A percentile compares a stretch with the other conserved stretches of the same genome.
phyloP scores from a whole-genome alignment of 53 echinoderm and acorn worm species.

The Luidia sarsii region DNA sequence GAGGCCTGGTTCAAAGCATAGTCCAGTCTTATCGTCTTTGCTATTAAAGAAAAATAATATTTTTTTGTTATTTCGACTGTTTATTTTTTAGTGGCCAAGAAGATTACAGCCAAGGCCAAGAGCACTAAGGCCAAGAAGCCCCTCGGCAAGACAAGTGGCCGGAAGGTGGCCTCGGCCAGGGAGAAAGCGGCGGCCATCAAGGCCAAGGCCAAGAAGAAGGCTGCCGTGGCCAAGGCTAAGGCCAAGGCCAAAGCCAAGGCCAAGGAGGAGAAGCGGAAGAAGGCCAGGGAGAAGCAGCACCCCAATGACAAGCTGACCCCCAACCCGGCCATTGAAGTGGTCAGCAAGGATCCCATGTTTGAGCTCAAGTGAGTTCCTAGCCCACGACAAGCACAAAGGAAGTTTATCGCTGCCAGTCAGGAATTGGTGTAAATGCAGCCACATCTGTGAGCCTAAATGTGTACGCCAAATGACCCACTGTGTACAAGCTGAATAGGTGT shows the following conservation, averaged over 20 bases:
- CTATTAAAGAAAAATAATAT: no score
- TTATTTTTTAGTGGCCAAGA: conserved; percentile 31
- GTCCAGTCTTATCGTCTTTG: no score
- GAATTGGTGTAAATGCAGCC: no score
- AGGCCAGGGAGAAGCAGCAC: conserved; percentile 58
- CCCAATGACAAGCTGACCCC: conserved; percentile 78
- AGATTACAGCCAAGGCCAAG: conserved; percentile 46
- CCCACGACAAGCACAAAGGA: no score
- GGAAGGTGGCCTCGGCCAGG: neutral
- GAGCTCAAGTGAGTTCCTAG: conserved; percentile 79
- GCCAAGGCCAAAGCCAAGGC: conserved; percentile 57
- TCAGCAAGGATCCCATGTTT: conserved; percentile 87
- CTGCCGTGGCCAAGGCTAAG: conserved; percentile 32
- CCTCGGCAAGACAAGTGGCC: conserved; percentile 18
- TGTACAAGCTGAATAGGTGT: no score
- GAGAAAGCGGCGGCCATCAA: no score
- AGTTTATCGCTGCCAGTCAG: no score
- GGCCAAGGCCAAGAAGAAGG: conserved; percentile 8
- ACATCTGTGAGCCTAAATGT: no score
- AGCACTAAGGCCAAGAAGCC: conserved; percentile 40
- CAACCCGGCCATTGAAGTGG: conserved; percentile 77
- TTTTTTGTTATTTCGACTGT: no score
- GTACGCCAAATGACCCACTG: no score
- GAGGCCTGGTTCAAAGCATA: no score
- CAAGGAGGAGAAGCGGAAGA: conserved; percentile 51